Conservation (phyloP, 2,113 vertebrate genomes). For the Conger conger region DNA sequence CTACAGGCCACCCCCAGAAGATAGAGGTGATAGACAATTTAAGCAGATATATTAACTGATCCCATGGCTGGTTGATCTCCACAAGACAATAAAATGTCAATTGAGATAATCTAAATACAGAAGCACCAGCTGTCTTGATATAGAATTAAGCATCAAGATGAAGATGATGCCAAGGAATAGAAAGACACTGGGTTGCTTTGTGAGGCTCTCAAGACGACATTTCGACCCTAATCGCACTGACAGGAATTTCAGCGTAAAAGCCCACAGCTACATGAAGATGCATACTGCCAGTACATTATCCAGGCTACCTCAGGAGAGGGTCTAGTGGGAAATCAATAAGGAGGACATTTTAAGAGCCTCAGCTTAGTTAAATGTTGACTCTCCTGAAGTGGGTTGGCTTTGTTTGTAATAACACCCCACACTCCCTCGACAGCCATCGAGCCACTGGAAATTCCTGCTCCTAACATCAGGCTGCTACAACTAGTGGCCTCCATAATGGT, state of each 20-base stretch:
- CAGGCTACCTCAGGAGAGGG: constrained; percentile 36
- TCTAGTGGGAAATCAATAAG: constrained; percentile 51
- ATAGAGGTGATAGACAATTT: background rate
- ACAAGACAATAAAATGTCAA: background rate
- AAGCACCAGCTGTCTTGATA: background rate
- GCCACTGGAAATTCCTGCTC: background rate
- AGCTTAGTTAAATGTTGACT: constrained; percentile 2
- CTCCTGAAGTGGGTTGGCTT: background rate
- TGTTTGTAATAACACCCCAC: background rate
- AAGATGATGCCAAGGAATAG: background rate
- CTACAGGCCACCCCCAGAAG: too few relatives aligned
- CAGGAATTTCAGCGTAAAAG: constrained; percentile 46
- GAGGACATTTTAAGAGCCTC: constrained; percentile 6
- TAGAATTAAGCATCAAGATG: background rate
- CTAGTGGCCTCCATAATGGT: background rate
- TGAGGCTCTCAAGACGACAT: background rate
- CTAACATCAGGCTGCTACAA: background rate
- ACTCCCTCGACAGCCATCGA: background rate
- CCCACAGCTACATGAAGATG: constrained; percentile 49
- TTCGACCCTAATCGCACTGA: constrained; percentile 29
- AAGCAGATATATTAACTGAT: background rate
- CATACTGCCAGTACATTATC: constrained; percentile 52
- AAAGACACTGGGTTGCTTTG: background rate
- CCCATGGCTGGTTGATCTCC: background rate
- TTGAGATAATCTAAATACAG: background rate